phyloP scores from a whole-genome alignment of 2,888 invertebrate genomes.

The Keiferia lycopersicella region DNA sequence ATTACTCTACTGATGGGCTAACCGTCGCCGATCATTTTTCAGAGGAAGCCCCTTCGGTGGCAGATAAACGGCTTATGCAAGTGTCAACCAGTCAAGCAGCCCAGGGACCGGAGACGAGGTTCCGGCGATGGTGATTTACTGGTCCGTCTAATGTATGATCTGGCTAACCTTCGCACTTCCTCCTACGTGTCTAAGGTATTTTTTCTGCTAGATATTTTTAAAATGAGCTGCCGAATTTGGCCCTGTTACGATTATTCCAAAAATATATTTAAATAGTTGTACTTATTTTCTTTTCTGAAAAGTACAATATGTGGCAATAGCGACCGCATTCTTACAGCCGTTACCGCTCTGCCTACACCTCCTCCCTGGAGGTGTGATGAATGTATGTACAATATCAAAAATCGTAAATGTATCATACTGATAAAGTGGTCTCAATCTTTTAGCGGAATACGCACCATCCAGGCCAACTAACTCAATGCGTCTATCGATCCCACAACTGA shows the following conservation, averaged over 20 bases:
- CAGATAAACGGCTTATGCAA: conserved; percentile 24
- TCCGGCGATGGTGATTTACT: conserved; percentile 20
- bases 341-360: too few relatives aligned
- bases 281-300: too few relatives aligned
- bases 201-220: not conserved
- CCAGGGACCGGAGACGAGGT: not conserved
- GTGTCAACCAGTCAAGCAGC: conserved; percentile 5
- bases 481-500: too few relatives aligned
- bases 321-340: too few relatives aligned
- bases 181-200: not conserved
- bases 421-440: too few relatives aligned
- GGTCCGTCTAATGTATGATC: conserved; percentile 7
- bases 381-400: too few relatives aligned
- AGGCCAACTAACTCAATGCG: too few relatives aligned
- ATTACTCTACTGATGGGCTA: not conserved
- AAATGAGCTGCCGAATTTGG: not conserved
- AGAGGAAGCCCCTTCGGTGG: conserved; percentile 17
- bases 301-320: too few relatives aligned
- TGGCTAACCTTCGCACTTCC: not conserved
- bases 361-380: too few relatives aligned
- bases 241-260: not conserved
- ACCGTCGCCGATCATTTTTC: conserved; percentile 7
- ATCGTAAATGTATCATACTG: too few relatives aligned
- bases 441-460: too few relatives aligned
- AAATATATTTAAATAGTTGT: too few relatives aligned